Evolutionary conservation across 2,797 vertebrate genomes (phyloP).

Genomic region (Yasuhikotakia modesta): DNA sequence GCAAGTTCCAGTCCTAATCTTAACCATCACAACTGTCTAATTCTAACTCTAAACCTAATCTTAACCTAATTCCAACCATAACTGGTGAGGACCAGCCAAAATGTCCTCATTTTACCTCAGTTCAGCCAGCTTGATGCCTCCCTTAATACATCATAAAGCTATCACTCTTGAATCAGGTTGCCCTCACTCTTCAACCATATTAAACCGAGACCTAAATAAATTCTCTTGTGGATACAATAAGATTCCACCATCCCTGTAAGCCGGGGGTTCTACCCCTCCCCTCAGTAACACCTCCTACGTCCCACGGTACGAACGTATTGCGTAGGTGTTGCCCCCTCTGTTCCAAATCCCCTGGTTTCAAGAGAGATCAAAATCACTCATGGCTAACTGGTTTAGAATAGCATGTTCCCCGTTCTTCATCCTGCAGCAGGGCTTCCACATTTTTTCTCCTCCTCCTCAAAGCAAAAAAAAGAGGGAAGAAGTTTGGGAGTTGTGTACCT

Average conservation of each 20-base stretch:
- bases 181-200: conserved; percentile 8
- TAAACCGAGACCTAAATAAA: conserved; percentile 17
- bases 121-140: background rate
- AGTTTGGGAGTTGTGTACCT: conserved; percentile 32
- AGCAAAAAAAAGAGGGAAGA: conserved; percentile 23
- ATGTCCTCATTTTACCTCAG: background rate
- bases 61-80: no score
- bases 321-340: conserved; percentile 44
- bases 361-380: conserved; percentile 31
- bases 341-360: conserved; percentile 35
- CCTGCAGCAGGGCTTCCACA: background rate
- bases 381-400: conserved; percentile 16
- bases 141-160: conserved; percentile 22
- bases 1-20: no score
- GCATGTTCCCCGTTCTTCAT: conserved; percentile 11
- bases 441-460: conserved; percentile 23
- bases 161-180: background rate
- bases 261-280: conserved; percentile 8
- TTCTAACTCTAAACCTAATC: no score
- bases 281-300: conserved; percentile 3
- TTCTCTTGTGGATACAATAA: conserved; percentile 17
- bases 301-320: background rate
- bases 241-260: conserved; percentile 22
- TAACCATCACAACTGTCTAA: no score
- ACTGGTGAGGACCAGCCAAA: no score